Conservation (phyloP, 2,797 vertebrate species). For the Leptoclinus maculatus region DNA sequence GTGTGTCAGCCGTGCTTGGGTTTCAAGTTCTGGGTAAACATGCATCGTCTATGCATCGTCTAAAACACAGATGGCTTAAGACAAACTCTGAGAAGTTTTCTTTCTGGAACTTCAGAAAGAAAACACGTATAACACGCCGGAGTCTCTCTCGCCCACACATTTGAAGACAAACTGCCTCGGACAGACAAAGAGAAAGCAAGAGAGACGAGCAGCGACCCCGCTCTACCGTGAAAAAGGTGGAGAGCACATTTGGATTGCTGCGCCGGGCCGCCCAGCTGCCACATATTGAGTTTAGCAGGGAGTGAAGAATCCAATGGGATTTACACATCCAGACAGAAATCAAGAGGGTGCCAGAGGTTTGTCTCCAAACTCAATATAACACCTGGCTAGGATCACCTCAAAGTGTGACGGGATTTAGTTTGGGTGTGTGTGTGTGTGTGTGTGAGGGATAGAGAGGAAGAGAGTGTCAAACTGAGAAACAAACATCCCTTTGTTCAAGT, state of each 20-base stretch:
- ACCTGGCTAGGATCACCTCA: conserved; percentile 36
- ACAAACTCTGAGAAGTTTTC: not conserved
- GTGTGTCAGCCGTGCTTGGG: not conserved
- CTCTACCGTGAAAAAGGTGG: conserved; percentile 43
- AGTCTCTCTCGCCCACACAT: conserved; percentile 3
- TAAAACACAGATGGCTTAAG: not conserved
- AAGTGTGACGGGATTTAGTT: conserved; percentile 51
- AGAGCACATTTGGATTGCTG: conserved; percentile 59
- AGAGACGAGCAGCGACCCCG: conserved; percentile 30
- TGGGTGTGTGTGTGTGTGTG: not conserved
- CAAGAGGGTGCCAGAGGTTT: conserved; percentile 55
- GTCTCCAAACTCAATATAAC: conserved; percentile 66
- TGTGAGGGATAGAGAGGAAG: conserved; percentile 7
- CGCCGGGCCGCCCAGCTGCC: conserved; percentile 51
- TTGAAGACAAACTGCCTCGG: conserved; percentile 15
- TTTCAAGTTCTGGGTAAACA: not conserved
- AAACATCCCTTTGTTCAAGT: conserved; percentile 25
- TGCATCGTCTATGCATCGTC: too few species aligned
- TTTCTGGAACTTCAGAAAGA: not conserved
- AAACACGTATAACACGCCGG: not conserved
- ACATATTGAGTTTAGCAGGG: conserved; percentile 65
- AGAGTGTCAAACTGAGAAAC: conserved; percentile 27
- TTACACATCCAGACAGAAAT: conserved; percentile 69
- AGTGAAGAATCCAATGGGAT: conserved; percentile 62
- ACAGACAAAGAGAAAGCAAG: conserved; percentile 25